Conservation (phyloP, 2,797 vertebrate species). For the Macropodus opercularis region DNA sequence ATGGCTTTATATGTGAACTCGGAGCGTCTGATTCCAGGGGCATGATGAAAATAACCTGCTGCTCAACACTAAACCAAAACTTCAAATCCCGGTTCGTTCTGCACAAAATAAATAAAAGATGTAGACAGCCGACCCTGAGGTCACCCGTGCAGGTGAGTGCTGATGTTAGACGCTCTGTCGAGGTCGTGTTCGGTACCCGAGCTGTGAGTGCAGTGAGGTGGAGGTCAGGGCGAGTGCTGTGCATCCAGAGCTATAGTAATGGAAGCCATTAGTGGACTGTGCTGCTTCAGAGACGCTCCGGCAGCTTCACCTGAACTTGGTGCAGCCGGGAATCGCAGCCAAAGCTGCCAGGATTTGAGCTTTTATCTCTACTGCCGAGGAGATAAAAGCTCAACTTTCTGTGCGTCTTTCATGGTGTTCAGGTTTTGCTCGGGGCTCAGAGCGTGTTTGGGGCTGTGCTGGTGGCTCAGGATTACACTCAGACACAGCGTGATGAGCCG, state of each 20-base stretch:
- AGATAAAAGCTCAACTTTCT: conserved; percentile 21
- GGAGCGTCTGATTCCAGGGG: no score
- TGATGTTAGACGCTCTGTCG: neutral
- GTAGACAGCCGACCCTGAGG: neutral
- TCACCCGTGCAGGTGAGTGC: neutral
- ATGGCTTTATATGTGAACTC: neutral
- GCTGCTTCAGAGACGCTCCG: conserved; percentile 22
- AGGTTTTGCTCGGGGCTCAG: neutral
- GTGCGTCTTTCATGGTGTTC: conserved; percentile 20
- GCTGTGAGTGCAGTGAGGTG: conserved; percentile 14
- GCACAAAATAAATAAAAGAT: neutral
- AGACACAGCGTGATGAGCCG: conserved; percentile 3
- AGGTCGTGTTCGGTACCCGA: conserved; percentile 14
- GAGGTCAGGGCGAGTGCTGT: conserved; percentile 2
- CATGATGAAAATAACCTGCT: neutral
- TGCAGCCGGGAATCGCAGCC: neutral
- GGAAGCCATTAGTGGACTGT: conserved; percentile 34
- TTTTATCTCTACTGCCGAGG: conserved; percentile 15
- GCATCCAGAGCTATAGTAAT: conserved; percentile 32
- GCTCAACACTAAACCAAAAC: neutral
- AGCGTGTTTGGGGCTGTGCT: neutral
- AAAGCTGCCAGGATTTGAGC: conserved; percentile 18
- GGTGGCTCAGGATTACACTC: conserved; percentile 4
- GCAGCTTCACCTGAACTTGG: conserved; percentile 36
- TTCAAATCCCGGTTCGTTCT: neutral